These are phyloP conservation scores for Sciurus vulgaris DNA, from an alignment of 2,797 vertebrate genomes.

Conservation along the genomic window DNA sequence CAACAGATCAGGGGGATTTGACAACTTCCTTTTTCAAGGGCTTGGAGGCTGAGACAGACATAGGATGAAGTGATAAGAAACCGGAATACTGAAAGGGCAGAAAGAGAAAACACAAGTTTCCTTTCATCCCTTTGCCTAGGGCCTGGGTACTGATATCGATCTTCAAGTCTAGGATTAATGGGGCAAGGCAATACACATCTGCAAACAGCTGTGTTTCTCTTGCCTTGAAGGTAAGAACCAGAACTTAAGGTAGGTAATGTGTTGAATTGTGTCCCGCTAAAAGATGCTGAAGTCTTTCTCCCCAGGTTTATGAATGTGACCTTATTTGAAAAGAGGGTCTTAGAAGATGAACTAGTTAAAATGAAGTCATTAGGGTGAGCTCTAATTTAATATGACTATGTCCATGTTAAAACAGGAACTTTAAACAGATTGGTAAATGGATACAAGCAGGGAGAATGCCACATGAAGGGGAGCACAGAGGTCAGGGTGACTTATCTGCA, in stretches of 20 bases:
- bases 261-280: background rate
- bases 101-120: background rate
- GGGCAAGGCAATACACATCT: background rate
- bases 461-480: background rate
- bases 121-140: background rate
- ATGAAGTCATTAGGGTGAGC: background rate
- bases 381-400: background rate
- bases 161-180: background rate
- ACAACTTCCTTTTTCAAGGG: constrained; percentile 5
- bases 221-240: background rate
- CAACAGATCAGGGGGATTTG: background rate
- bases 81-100: background rate
- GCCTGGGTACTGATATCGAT: background rate
- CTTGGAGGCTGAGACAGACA: background rate
- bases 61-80: background rate
- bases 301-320: background rate
- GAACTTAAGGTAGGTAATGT: background rate
- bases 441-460: background rate
- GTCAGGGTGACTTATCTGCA: background rate
- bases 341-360: background rate
- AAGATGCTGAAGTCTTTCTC: background rate
- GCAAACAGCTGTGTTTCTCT: background rate
- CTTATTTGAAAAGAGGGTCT: background rate
- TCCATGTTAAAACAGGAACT: background rate
- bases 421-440: background rate